phyloP scores from a whole-genome alignment of 1,140 invertebrate species.

The Stegodyphus dumicola region DNA sequence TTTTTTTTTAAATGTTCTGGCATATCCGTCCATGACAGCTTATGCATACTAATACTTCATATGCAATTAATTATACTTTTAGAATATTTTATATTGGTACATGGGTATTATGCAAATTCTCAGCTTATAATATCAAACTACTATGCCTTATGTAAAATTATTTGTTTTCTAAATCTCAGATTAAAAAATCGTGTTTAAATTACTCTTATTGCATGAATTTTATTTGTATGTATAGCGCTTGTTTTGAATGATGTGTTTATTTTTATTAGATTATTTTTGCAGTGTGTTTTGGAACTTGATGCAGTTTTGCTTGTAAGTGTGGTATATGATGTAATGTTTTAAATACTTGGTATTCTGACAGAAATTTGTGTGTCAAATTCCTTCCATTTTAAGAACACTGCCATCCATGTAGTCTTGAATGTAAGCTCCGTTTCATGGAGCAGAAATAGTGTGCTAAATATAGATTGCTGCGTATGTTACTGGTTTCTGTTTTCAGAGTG shows the following conservation, averaged over 20 bases:
- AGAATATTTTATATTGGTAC: no score
- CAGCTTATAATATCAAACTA: no score
- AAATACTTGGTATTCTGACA: conserved; percentile 1
- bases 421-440: conserved; percentile 24
- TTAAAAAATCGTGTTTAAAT: no score
- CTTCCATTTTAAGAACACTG: conserved; percentile 46
- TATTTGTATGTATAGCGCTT: background rate
- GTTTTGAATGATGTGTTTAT: background rate
- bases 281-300: background rate
- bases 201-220: background rate
- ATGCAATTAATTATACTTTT: no score
- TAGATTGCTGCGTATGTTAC: background rate
- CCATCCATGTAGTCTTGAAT: conserved; percentile 37
- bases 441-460: background rate
- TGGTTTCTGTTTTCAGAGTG: conserved; percentile 17
- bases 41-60: no score
- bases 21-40: no score
- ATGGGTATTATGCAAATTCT: no score
- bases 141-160: no score
- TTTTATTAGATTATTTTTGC: background rate
- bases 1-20: no score
- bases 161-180: no score
- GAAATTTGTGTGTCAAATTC: conserved; percentile 23
- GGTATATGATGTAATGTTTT: background rate
- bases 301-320: background rate